Percentiles rank a stretch among this genome's conserved stretches.
Conservation (phyloP, 1,140 invertebrate species). For the Oscheius sp. region DNA sequence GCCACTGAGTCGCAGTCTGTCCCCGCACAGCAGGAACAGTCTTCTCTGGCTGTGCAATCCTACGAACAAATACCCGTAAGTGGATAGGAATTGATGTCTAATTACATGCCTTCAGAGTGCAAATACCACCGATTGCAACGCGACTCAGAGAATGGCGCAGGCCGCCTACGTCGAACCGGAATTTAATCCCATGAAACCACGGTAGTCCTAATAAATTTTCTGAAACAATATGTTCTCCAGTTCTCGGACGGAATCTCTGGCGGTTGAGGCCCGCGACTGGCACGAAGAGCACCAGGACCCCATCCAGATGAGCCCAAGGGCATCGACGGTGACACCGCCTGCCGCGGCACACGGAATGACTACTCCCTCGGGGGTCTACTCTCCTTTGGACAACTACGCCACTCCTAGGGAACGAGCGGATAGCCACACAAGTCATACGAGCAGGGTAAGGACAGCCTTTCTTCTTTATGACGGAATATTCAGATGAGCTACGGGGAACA, state of each 20-base stretch:
- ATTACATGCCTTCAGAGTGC: not conserved
- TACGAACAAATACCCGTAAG: not conserved
- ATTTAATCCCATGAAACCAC: too few species aligned
- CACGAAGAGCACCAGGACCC: constrained; percentile 27
- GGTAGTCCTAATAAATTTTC: too few species aligned
- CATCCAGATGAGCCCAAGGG: constrained; percentile 9
- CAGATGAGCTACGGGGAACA: not conserved
- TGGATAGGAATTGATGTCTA: not conserved
- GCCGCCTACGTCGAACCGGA: too few species aligned
- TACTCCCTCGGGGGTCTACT: not conserved
- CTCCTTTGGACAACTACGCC: not conserved
- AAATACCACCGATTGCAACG: not conserved
- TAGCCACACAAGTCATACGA: not conserved
- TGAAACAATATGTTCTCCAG: not conserved
- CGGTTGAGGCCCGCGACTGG: constrained; percentile 24
- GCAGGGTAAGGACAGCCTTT: not conserved
- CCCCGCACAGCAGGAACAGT: not conserved
- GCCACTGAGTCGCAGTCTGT: not conserved
- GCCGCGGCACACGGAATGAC: not conserved
- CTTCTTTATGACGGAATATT: too few species aligned
- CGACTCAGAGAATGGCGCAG: not conserved
- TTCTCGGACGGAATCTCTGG: constrained; percentile 4
- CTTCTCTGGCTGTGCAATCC: not conserved
- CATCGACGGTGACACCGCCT: not conserved
- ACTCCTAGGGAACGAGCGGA: not conserved